A percentile compares a stretch with the other conserved stretches of the same genome.
Evolutionary conservation across 1,140 invertebrate genomes (phyloP).

Genomic region (Maniola jurtina): DNA sequence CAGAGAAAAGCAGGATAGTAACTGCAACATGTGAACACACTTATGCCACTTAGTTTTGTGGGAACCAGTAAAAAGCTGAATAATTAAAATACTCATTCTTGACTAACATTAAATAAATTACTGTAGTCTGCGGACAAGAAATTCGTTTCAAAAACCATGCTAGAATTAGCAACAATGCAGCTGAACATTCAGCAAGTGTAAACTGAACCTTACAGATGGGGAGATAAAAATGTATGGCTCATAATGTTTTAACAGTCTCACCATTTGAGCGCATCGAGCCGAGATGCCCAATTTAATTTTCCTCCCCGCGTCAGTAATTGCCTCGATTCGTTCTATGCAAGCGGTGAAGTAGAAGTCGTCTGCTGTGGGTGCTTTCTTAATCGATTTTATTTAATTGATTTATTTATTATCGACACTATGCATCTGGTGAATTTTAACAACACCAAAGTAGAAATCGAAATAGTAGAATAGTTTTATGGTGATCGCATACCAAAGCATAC

Average conservation of each 20-base stretch:
- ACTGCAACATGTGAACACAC: too few relatives aligned
- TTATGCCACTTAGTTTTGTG: too few relatives aligned
- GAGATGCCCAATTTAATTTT: slow-evolving; percentile 70
- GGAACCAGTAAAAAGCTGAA: too few relatives aligned
- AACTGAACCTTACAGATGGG: slow-evolving; percentile 52
- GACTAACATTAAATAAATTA: too few relatives aligned
- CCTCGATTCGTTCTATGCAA: slow-evolving; percentile 63
- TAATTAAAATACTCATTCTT: too few relatives aligned
- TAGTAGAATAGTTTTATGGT: too few relatives aligned
- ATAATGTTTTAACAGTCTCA: slow-evolving; percentile 73
- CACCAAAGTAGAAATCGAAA: too few relatives aligned
- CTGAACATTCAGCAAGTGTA: neutral
- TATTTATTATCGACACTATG: slow-evolving; percentile 36
- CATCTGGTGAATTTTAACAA: slow-evolving; percentile 35
- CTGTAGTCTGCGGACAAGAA: too few relatives aligned
- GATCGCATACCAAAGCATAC: too few relatives aligned
- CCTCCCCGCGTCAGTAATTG: slow-evolving; percentile 64
- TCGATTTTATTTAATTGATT: slow-evolving; percentile 62
- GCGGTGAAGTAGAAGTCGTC: slow-evolving; percentile 9
- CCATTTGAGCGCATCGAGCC: slow-evolving; percentile 60
- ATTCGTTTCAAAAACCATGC: too few relatives aligned
- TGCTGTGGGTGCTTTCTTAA: slow-evolving; percentile 40
- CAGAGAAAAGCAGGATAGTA: too few relatives aligned
- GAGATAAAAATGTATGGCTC: slow-evolving; percentile 74
- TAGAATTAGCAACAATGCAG: too few relatives aligned